Evolutionary conservation across 37 sponge, comb jelly and placozoan species (phyloP).

Genomic region (Ephydatia muelleri): DNA sequence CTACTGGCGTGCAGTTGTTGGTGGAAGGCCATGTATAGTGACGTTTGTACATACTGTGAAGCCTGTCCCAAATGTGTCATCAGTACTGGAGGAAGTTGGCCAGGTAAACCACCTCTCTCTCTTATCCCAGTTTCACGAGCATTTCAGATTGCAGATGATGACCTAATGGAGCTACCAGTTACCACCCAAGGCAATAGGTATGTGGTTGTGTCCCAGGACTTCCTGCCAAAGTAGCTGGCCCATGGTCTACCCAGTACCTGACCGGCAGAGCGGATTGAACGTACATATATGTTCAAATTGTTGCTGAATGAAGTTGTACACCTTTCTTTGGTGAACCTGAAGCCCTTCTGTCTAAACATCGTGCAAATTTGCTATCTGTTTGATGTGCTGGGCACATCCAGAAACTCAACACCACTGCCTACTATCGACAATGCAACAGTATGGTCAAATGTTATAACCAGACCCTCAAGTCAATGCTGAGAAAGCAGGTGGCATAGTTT

Average conservation of each 20-base stretch:
- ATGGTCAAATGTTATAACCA: too few species aligned
- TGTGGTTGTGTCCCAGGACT: slow-evolving; percentile 28
- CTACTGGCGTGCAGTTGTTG: slow-evolving; percentile 23
- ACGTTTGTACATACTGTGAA: not conserved
- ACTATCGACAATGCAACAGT: too few species aligned
- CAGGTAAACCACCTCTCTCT: slow-evolving; percentile 11
- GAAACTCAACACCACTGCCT: too few species aligned
- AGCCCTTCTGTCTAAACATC: slow-evolving; percentile 5
- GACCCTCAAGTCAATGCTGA: too few species aligned
- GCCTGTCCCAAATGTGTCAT: slow-evolving; percentile 39
- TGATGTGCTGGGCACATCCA: too few species aligned
- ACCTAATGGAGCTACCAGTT: slow-evolving; percentile 36
- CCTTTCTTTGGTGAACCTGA: slow-evolving; percentile 28
- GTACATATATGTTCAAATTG: not conserved
- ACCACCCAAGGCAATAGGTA: slow-evolving; percentile 12
- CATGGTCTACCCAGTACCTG: too few species aligned
- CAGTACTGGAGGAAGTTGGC: slow-evolving; percentile 12
- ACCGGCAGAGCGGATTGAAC: too few species aligned
- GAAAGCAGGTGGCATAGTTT: too few species aligned
- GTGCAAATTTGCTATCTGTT: too few species aligned
- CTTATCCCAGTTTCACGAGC: slow-evolving; percentile 16
- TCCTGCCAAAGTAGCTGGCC: slow-evolving; percentile 10
- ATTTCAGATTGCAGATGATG: slow-evolving; percentile 33
- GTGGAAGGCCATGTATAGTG: slow-evolving; percentile 45
- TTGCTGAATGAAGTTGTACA: slow-evolving; percentile 12